Base-by-base conservation (phyloP, 2,888 invertebrate genomes). In the Orgyia antiqua region DNA sequence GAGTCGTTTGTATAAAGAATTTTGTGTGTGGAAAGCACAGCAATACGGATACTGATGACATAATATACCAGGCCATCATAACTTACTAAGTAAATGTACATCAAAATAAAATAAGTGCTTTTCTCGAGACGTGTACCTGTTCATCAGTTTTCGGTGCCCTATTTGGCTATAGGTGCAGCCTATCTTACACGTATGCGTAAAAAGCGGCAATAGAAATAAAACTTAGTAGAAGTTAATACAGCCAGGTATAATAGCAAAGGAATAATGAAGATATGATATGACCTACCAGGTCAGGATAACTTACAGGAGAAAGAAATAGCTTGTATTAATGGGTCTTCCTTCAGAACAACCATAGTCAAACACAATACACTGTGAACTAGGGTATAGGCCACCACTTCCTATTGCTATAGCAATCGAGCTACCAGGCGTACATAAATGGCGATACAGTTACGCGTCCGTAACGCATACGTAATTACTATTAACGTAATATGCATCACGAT, bases 391-490 rank as follows among this genome's bases (percentile, higher is more conserved):
- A 49, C 51, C 37, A 68, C 68, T 72, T 72, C 70, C 71, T 68
- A 49, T 42, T 40, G 36, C 50, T 49, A 46, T 51, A 53, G 41
- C 21, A 40, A 36, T 45, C 41, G 45, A 45, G 38, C 51, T 51
- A 61, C 58, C 51, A 55, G 60, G 61, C 39, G 28, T 33, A 33
- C 69, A 64, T 70, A 75, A 60, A 72, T 50, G 69, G 77, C 37
- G 59, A 45, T 74, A 82, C 82, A 77, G 82, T 82, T 83, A 83
- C 47, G 47, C 46, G 42, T 57, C 60, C 65, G 70, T 45, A 42
- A 47, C 42, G 80, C 66, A 79, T 82, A 67, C 68, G 56, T 69
- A 76, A 82, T 73, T 42, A 55, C 52, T 59, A 64, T 65, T 68
- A 66, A 65, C 64, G 60, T 60, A 43, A 63, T 68, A 68, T 69